phyloP scores from a whole-genome alignment of 2,888 invertebrate genomes.

The Clistopyga incitator region DNA sequence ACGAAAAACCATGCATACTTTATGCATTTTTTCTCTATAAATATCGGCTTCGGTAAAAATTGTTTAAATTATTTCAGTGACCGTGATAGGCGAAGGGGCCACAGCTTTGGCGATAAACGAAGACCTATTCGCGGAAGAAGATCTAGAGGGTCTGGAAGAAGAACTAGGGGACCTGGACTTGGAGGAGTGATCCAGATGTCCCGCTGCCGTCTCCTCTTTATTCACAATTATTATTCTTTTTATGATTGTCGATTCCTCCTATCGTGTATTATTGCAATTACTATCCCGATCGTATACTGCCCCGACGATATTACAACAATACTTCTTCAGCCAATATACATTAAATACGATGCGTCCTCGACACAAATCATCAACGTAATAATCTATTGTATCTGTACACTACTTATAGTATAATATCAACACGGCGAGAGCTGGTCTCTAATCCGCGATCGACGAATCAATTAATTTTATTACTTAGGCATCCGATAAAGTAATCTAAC shows the following conservation, averaged over 20 bases:
- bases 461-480: neutral
- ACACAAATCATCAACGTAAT: conserved; percentile 45
- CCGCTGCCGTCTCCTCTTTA: conserved; percentile 69
- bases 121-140: conserved; percentile 95
- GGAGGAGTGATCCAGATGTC: conserved; percentile 86
- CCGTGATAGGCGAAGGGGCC: conserved; percentile 82
- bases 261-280: conserved; percentile 44
- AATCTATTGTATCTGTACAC: conserved; percentile 10
- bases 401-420: conserved; percentile 26
- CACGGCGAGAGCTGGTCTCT: conserved; percentile 56
- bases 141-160: conserved; percentile 91
- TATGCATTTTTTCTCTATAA: too few species aligned
- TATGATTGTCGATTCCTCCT: conserved; percentile 48
- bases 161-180: conserved; percentile 92
- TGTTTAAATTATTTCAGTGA: conserved; percentile 65
- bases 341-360: conserved; percentile 39
- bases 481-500: conserved; percentile 26
- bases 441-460: conserved; percentile 32
- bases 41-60: conserved; percentile 56
- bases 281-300: conserved; percentile 64
- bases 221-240: conserved; percentile 58
- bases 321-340: conserved; percentile 56
- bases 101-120: conserved; percentile 94
- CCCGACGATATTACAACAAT: conserved; percentile 48
- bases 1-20: too few species aligned